Evolutionary conservation across 2,888 invertebrate species (phyloP).

Genomic region (Sinotaia quadrata): DNA sequence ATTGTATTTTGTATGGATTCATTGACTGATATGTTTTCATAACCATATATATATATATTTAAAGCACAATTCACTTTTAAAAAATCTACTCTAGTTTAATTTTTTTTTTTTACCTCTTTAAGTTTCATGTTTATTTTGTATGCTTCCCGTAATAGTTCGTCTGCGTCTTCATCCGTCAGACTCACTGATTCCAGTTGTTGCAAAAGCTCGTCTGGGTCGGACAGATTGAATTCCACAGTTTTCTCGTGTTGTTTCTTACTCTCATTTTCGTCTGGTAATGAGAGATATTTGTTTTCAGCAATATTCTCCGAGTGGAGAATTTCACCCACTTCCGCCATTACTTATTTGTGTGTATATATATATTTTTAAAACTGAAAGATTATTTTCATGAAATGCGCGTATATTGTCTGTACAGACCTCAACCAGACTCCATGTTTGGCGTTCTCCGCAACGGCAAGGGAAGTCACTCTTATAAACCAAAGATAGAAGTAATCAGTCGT

Average conservation of each 20-base stretch:
- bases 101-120: conserved; percentile 47
- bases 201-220: conserved; percentile 50
- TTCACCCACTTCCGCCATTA: too few species aligned
- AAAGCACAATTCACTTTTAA: too few species aligned
- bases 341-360: too few species aligned
- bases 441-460: conserved; percentile 26
- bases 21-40: too few species aligned
- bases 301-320: background rate
- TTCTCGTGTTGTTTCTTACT: background rate
- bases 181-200: conserved; percentile 53
- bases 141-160: conserved; percentile 55
- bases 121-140: conserved; percentile 58
- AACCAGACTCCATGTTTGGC: too few species aligned
- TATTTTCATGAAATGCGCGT: too few species aligned
- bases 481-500: too few species aligned
- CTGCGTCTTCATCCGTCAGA: conserved; percentile 60
- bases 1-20: too few species aligned
- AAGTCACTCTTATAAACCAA: conserved; percentile 5
- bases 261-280: background rate
- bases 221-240: conserved; percentile 33
- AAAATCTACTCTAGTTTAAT: too few species aligned
- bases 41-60: too few species aligned
- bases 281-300: background rate
- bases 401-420: too few species aligned
- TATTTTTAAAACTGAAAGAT: too few species aligned